Evolutionary conservation across 2,113 vertebrate genomes (phyloP), one percentile per base, ranked within the genome.

Genomic region (Irena cyanogastra): DNA sequence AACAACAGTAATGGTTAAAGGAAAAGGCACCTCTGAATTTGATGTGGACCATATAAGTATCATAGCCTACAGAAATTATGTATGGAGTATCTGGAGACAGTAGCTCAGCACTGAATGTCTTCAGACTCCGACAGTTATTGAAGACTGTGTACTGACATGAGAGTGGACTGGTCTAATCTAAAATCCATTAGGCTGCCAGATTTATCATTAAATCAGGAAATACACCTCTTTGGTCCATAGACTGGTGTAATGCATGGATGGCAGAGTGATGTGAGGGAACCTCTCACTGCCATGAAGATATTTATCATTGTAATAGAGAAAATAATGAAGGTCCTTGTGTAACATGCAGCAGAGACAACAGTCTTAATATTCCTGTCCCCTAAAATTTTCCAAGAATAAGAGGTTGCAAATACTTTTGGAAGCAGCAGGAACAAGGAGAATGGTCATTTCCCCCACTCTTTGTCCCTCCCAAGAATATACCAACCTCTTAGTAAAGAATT

Each of bases 321-420:
- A 63, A 94, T 94, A 89, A 70, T 60, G 61, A 89, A 95, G 54
- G 50, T 28, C 50, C 39, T 83, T 69, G 35, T 44, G 80, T 86
- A 70, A 83, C 66, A 24, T 76, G 50, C 39, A 90, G 77, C 69
- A 96, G 91, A 92, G 74, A 75, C 68, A 85, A 86, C 53, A 71
- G 35, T 94, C 85, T 93, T 97, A 95, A 69, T 90, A 39, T 85
- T 94, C 53, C n/a, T 75, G 60, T 65, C 63, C 70, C 87, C 77
- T 95, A 95, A 88, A 87, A 89, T 72, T 93, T 82, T 93, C 93
- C 77, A 78, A 92, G 74, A 63, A 80, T 87, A 95, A 65, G 64
- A 97, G 84, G 45, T 94, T 92, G 81, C 75, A 94, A 50, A 37
- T 85, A 77, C 41, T 88, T 26, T 31, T 92, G 63, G 50, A 91